Percentiles rank a stretch among this genome's conserved stretches.
Evolutionary conservation across 2,113 vertebrate species (phyloP).

Genomic region (Hippocampus comes): DNA sequence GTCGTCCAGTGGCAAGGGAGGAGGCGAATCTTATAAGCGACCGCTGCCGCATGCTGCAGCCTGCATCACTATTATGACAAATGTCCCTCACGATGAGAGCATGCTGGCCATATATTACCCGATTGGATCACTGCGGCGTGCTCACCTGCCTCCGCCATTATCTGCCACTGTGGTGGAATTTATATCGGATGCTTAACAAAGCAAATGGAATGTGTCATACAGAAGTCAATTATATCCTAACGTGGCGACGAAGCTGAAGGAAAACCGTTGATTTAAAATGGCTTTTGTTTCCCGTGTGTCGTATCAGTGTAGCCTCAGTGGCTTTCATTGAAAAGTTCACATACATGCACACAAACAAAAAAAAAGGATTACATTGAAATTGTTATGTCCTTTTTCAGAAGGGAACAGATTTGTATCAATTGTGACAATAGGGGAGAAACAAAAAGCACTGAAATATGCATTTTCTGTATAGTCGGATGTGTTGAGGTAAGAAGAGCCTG

Average conservation of each 20-base stretch:
- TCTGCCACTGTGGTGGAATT: neutral
- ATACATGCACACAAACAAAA: neutral
- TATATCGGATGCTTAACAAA: neutral
- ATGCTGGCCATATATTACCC: neutral
- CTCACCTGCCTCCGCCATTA: slow-evolving; percentile 2
- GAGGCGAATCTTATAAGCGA: neutral
- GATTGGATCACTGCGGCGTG: slow-evolving; percentile 7
- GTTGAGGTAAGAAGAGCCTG: too few species aligned
- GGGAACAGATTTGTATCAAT: neutral
- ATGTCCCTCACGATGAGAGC: slow-evolving; percentile 9
- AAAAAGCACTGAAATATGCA: neutral
- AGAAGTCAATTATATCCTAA: neutral
- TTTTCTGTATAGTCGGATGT: neutral
- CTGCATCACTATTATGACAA: slow-evolving; percentile 6
- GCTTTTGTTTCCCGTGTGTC: neutral
- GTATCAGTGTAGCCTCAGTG: neutral
- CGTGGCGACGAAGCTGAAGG: neutral
- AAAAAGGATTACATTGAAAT: neutral
- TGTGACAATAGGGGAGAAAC: neutral
- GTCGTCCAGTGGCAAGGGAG: neutral
- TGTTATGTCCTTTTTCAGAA: neutral
- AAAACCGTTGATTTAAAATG: neutral
- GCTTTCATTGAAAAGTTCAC: neutral
- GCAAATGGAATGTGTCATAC: neutral
- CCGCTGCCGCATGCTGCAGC: neutral